Evolutionary conservation across 2,797 vertebrate species (phyloP).

Genomic region (Denticeps clupeoides): DNA sequence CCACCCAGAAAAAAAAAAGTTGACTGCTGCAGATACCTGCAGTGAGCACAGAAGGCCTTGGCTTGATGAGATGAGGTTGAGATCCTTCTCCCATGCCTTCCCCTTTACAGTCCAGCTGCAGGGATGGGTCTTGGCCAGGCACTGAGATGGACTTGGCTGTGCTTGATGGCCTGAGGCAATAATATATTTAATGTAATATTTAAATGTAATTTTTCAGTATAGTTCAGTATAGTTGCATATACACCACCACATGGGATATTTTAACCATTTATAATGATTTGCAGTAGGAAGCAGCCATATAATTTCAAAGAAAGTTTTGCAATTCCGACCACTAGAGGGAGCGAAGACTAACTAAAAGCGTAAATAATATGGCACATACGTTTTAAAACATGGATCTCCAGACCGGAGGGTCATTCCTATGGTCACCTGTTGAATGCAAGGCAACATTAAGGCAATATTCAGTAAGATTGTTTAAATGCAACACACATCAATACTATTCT

Average conservation of each 20-base stretch:
- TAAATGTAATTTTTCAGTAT: no score
- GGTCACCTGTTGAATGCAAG: slow-evolving; percentile 77
- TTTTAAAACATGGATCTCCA: slow-evolving; percentile 96
- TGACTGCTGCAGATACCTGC: slow-evolving; percentile 63
- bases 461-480: no score
- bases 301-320: no score
- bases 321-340: slow-evolving; percentile 15
- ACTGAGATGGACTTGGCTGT: slow-evolving; percentile 84
- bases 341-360: background rate
- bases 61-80: slow-evolving; percentile 64
- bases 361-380: slow-evolving; percentile 59
- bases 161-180: slow-evolving; percentile 65
- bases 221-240: no score
- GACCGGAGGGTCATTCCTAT: slow-evolving; percentile 92
- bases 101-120: slow-evolving; percentile 92
- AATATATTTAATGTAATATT: no score
- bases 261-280: background rate
- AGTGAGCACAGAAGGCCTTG: slow-evolving; percentile 67
- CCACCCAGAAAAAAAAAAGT: no score
- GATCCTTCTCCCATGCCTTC: slow-evolving; percentile 70
- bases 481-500: no score
- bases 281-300: no score
- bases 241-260: background rate
- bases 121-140: slow-evolving; percentile 73
- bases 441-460: no score